Evolutionary conservation across 2,888 invertebrate species (phyloP).

Genomic region (Troides aeacus): DNA sequence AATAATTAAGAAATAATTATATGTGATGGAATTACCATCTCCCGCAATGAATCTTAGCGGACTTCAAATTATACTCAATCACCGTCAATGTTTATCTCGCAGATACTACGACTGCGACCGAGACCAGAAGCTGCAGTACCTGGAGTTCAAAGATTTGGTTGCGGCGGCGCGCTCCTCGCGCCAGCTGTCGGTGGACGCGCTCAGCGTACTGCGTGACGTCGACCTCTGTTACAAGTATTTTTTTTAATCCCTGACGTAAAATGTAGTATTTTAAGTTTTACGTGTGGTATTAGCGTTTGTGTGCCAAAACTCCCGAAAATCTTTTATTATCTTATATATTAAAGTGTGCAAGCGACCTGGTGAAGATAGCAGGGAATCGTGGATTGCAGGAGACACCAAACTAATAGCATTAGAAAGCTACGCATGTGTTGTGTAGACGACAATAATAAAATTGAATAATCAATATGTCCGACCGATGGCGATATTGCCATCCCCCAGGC

Average conservation of each 20-base stretch:
- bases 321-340: too few species aligned
- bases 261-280: too few species aligned
- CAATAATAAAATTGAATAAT: not conserved
- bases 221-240: constrained; percentile 59
- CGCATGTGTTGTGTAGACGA: not conserved
- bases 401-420: too few species aligned
- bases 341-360: too few species aligned
- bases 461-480: not conserved
- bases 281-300: too few species aligned
- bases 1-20: too few species aligned
- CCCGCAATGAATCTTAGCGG: too few species aligned
- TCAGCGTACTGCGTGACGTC: constrained; percentile 77
- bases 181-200: constrained; percentile 74
- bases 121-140: constrained; percentile 74
- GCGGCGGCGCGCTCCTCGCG: constrained; percentile 76
- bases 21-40: too few species aligned
- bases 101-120: constrained; percentile 81
- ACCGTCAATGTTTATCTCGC: constrained; percentile 8
- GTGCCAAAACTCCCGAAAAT: too few species aligned
- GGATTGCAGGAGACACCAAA: too few species aligned
- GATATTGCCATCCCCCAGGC: constrained; percentile 39
- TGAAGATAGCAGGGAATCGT: too few species aligned
- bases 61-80: too few species aligned
- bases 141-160: constrained; percentile 81
- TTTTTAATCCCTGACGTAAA: not conserved